Evolutionary conservation across 2,797 vertebrate species (phyloP).

Genomic region (Tamandua tetradactyla): DNA sequence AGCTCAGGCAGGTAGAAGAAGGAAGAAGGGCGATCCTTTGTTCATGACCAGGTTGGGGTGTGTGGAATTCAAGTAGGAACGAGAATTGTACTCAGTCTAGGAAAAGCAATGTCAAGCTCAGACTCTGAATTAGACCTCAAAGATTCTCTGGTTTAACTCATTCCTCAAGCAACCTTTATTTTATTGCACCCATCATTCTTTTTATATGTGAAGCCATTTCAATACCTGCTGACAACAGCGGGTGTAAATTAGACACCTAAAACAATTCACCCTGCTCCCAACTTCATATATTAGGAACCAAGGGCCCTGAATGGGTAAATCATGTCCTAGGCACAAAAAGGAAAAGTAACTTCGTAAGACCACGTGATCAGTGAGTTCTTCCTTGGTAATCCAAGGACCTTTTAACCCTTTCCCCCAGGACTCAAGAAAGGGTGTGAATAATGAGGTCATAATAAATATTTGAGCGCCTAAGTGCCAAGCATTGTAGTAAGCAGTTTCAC

Average conservation of each 20-base stretch:
- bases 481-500: background rate
- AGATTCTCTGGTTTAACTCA: slow-evolving; percentile 44
- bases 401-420: slow-evolving; percentile 31
- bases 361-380: slow-evolving; percentile 25
- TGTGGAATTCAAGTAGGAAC: slow-evolving; percentile 54
- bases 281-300: slow-evolving; percentile 14
- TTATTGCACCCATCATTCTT: slow-evolving; percentile 12
- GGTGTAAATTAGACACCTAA: slow-evolving; percentile 20
- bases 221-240: slow-evolving; percentile 30
- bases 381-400: background rate
- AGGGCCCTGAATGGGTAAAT: background rate
- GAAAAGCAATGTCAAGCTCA: slow-evolving; percentile 10
- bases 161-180: slow-evolving; percentile 1
- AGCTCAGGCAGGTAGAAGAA: background rate
- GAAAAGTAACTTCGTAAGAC: slow-evolving; percentile 36
- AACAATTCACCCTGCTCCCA: background rate
- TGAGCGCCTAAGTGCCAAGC: slow-evolving; percentile 36
- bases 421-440: slow-evolving; percentile 6
- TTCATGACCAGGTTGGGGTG: background rate
- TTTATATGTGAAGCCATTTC: background rate
- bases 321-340: background rate
- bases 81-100: background rate
- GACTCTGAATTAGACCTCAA: slow-evolving; percentile 24
- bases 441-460: slow-evolving; percentile 47
- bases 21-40: slow-evolving; percentile 24